These are phyloP conservation scores for Holacanthus passer DNA, from an alignment of 2,113 vertebrate genomes.

Conservation along the genomic window DNA sequence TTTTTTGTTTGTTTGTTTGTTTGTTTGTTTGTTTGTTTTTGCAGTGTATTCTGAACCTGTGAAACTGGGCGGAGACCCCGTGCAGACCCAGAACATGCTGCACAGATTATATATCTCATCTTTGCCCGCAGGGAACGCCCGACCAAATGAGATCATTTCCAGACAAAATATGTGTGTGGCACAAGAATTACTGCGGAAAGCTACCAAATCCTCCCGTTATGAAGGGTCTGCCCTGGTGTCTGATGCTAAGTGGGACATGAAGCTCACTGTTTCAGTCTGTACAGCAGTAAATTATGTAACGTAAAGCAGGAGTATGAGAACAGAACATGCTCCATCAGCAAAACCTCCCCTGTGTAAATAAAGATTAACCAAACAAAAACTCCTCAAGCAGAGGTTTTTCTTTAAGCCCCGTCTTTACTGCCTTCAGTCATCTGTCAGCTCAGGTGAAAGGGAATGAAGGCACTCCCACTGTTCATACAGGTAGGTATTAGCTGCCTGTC, in stretches of 20 bases:
- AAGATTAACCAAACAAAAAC: constrained; percentile 50
- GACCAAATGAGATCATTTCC: neutral
- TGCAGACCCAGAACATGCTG: neutral
- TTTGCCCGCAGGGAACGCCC: neutral
- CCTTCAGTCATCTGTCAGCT: constrained; percentile 33
- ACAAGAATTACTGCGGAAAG: neutral
- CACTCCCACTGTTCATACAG: constrained; percentile 54
- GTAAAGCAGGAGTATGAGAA: neutral
- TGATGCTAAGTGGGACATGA: neutral
- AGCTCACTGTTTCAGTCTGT: neutral
- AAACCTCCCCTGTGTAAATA: constrained; percentile 24
- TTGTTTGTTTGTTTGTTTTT: too few relatives aligned
- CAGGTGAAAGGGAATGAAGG: constrained; percentile 19
- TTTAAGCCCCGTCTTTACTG: constrained; percentile 9
- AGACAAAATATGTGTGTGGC: neutral
- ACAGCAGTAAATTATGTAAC: neutral
- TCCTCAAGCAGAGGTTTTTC: neutral
- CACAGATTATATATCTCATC: neutral
- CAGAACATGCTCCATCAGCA: neutral
- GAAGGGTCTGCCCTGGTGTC: neutral
- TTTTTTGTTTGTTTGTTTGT: too few relatives aligned
- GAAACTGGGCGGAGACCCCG: neutral
- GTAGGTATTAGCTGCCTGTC: constrained; percentile 22
- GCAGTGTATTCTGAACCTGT: neutral
- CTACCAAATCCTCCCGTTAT: too few relatives aligned